Conservation (phyloP, 2,888 invertebrate genomes). For the Cheilosia pagana region DNA sequence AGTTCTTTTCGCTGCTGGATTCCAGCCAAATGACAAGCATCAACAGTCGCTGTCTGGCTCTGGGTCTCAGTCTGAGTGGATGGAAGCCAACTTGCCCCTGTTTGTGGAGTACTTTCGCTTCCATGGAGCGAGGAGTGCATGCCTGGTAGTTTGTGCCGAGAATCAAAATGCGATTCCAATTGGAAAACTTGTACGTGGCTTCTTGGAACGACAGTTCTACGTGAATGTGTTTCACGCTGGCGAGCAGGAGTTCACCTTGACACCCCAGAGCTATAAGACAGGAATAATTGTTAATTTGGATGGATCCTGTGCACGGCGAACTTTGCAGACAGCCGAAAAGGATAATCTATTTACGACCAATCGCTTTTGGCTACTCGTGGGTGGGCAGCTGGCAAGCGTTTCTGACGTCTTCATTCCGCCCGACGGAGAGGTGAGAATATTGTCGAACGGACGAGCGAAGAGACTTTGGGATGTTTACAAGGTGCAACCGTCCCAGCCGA, state of each 20-base stretch:
- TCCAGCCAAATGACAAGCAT: conserved; percentile 46
- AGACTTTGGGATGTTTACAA: conserved; percentile 80
- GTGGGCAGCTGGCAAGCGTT: conserved; percentile 12
- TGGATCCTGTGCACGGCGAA: conserved; percentile 78
- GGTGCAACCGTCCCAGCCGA: conserved; percentile 77
- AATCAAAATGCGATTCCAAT: conserved; percentile 76
- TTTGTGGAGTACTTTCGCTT: conserved; percentile 80
- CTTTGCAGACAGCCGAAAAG: conserved; percentile 79
- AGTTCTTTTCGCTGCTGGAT: conserved; percentile 38
- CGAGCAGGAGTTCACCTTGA: conserved; percentile 65
- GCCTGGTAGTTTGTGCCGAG: conserved; percentile 79
- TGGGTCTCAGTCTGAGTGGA: conserved; percentile 24
- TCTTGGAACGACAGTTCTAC: conserved; percentile 46
- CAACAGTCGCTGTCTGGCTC: conserved; percentile 43
- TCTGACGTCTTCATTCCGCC: conserved; percentile 80
- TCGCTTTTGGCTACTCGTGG: conserved; percentile 80
- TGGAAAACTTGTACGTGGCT: conserved; percentile 41
- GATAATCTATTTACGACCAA: conserved; percentile 81
- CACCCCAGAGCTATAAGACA: conserved; percentile 77
- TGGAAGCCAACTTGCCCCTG: conserved; percentile 63
- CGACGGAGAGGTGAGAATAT: conserved; percentile 79
- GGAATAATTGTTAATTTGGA: conserved; percentile 79
- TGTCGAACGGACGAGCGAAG: conserved; percentile 36
- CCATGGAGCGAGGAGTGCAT: conserved; percentile 80
- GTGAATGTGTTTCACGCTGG: conserved; percentile 64